Conservation (phyloP, 2,797 vertebrate species). For the Uromys caudimaculatus region DNA sequence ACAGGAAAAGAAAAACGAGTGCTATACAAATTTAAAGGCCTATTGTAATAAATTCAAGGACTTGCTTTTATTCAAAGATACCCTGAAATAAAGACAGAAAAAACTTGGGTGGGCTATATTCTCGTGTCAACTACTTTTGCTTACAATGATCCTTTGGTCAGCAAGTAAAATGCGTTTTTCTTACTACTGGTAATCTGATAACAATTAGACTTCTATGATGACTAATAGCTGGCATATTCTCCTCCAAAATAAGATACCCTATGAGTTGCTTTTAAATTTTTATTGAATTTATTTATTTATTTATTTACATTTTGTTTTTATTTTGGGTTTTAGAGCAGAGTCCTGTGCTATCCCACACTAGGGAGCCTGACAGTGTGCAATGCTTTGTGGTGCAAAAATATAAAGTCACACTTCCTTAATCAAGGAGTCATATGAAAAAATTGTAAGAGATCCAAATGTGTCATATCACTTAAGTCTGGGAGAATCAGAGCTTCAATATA, state of each 20-base stretch:
- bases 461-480: neutral
- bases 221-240: conserved; percentile 10
- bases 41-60: neutral
- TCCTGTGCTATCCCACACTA: neutral
- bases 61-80: neutral
- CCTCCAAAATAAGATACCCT: neutral
- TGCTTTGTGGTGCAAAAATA: neutral
- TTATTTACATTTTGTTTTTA: neutral
- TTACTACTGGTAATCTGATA: conserved; percentile 14
- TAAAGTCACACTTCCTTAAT: neutral
- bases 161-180: conserved; percentile 43
- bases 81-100: conserved; percentile 33
- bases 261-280: neutral
- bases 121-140: conserved; percentile 31
- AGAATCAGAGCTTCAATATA: neutral
- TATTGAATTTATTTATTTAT: neutral
- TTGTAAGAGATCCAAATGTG: neutral
- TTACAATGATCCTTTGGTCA: conserved; percentile 33
- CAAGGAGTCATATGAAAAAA: neutral
- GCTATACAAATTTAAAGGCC: neutral
- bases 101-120: neutral
- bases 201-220: conserved; percentile 31
- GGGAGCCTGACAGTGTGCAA: neutral
- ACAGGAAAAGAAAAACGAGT: neutral
- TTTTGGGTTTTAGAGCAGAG: neutral